Conservation (phyloP, 2,888 invertebrate species). For the Megalurothrips usitatus region DNA sequence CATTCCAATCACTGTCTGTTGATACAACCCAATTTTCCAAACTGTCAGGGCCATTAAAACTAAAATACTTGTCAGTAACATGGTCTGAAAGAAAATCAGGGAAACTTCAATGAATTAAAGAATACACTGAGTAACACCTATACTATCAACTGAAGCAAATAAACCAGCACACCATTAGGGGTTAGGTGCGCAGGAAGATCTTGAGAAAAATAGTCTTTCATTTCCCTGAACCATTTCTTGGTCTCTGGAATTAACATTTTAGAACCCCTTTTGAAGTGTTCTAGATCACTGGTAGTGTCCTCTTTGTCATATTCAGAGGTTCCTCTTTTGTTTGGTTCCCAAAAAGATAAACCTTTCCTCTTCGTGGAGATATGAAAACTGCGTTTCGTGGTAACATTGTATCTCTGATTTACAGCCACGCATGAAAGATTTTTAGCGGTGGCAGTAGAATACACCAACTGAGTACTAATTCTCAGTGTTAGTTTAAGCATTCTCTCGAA, state of each 20-base stretch:
- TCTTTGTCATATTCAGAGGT: not conserved
- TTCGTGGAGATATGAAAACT: not conserved
- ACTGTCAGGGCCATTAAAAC: constrained; percentile 43
- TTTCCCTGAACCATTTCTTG: not conserved
- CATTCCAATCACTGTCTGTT: constrained; percentile 72
- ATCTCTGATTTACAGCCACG: not conserved
- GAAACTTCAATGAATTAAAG: not conserved
- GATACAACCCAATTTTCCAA: constrained; percentile 69
- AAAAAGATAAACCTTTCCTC: not conserved
- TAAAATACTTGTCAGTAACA: not conserved
- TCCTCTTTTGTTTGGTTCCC: not conserved
- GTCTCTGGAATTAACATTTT: not conserved
- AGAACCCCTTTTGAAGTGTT: not conserved
- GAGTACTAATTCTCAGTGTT: not conserved
- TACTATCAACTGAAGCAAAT: not conserved
- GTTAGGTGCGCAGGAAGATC: not conserved
- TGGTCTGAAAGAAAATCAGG: not conserved
- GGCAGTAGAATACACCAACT: not conserved
- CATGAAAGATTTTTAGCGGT: not conserved
- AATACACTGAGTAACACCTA: not conserved
- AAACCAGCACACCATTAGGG: not conserved
- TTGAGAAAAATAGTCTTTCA: not conserved
- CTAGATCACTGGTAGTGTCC: not conserved
- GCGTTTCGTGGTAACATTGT: not conserved
- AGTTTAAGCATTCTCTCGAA: not conserved